Base-by-base conservation (phyloP, 92 coral and sea anemone species). In the Galaxea fascicularis region DNA sequence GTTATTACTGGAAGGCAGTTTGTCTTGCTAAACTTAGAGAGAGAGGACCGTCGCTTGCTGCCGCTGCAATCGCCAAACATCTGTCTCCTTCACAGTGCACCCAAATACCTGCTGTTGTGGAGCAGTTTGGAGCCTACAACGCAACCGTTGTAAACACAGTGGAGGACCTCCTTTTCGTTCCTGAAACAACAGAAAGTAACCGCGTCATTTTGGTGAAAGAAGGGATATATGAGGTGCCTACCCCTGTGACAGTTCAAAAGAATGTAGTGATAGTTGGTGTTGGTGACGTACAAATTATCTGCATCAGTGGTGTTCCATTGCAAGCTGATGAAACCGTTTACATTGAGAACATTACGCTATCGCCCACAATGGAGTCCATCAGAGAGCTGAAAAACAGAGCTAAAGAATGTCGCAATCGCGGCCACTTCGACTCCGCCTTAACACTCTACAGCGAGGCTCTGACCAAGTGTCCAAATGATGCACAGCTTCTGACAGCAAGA, bases 1-100 rank as follows among this genome's bases (percentile, higher is more conserved):
- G 82, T 4, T 77, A 62, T 11, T 60, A 22, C n/a, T 77, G 82
- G 82, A 60, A 60, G 16, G 82, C 82, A 39, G 82, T 77, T 29
- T 77, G 82, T 24, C 71, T 63, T 39, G 70, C 72, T 62, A 49
- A 62, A 21, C 82, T 77, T 16, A 56, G 18, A 49, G 3, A 77
- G 7, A 49, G 59, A 77, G 82, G 71, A 11, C 59, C 71, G 3
- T 39, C 57, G 15, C 82, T 77, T 18, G 82, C 82, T 77, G 58
- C 82, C 8, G 82, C 82, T 27, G 72, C 82, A 8, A 35, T 77
- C 22, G 71, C 72, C 30, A 10, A 20, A 10, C 59, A 77, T 59
- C 27, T 44, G 41, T 60, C 44, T 41, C 57, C 82, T 1, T 77
- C 71, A 28, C 4, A 77, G 11, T 77, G 82, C 46, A 0, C 82